These are phyloP conservation scores for Gymnorhina tibicen DNA, from an alignment of 2,113 vertebrate species.

Conservation along the genomic window DNA sequence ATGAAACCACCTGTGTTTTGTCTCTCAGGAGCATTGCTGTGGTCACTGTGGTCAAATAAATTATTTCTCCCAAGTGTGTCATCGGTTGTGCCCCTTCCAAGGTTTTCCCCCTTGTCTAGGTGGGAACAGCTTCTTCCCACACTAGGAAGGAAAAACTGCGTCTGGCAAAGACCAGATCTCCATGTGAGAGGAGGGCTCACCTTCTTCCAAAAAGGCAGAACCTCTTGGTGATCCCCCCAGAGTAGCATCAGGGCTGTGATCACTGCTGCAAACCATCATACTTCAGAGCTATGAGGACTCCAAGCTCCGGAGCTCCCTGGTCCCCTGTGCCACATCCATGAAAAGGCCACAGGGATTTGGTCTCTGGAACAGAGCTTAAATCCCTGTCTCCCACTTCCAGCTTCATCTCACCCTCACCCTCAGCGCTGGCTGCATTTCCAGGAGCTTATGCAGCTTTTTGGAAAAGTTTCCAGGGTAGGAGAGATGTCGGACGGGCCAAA, in stretches of 20 bases:
- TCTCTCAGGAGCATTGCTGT: rapidly evolving
- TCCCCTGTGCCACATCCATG: background rate
- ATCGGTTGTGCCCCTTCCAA: background rate
- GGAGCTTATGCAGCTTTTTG: background rate
- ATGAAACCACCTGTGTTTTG: rapidly evolving
- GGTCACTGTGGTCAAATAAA: background rate
- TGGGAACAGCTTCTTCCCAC: background rate
- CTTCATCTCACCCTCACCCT: background rate
- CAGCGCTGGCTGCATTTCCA: background rate
- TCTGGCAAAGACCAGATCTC: background rate
- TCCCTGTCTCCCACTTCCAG: background rate
- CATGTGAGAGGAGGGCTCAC: background rate
- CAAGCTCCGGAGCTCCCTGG: background rate
- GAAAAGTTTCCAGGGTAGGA: background rate
- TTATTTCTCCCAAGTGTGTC: background rate
- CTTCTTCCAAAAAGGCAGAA: background rate
- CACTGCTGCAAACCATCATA: too few relatives aligned
- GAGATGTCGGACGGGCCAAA: background rate
- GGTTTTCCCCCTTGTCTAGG: background rate
- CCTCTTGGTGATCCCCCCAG: background rate
- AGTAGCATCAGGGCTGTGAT: background rate
- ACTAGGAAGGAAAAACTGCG: rapidly evolving
- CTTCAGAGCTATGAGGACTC: rapidly evolving
- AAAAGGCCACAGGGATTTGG: background rate
- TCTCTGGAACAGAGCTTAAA: background rate